phyloP scores from a whole-genome alignment of 2,888 invertebrate genomes.

The Tetramorium bicarinatum region DNA sequence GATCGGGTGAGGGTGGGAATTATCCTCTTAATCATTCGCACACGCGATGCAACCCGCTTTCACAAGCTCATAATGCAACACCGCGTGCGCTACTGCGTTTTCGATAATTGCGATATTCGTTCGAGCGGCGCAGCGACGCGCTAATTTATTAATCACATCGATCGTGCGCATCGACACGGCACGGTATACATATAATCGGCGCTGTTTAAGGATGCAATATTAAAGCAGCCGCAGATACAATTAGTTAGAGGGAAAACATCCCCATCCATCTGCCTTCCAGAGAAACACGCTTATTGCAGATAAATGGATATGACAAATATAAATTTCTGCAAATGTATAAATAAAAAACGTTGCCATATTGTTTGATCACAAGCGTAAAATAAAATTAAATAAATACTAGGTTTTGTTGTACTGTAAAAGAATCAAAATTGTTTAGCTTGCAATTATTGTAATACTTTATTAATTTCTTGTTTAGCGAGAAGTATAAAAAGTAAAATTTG shows the following conservation, averaged over 20 bases:
- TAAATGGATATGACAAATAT: not conserved
- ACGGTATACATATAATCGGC: slow-evolving; percentile 44
- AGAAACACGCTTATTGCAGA: not conserved
- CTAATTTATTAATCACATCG: slow-evolving; percentile 77
- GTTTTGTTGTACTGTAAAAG: not conserved
- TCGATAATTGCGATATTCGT: slow-evolving; percentile 74
- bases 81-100: slow-evolving; percentile 52
- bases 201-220: slow-evolving; percentile 51
- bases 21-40: slow-evolving; percentile 60
- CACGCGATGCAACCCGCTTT: slow-evolving; percentile 59
- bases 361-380: not conserved
- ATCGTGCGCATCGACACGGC: slow-evolving; percentile 53
- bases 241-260: slow-evolving; percentile 46
- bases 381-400: not conserved
- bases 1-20: not conserved
- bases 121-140: slow-evolving; percentile 58
- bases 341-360: not conserved
- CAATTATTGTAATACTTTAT: not conserved
- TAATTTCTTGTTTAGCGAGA: not conserved
- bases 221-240: slow-evolving; percentile 65
- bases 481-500: not conserved
- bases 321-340: not conserved
- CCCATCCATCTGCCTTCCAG: not conserved
- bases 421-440: not conserved
- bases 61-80: slow-evolving; percentile 48